Percentiles rank a stretch among this genome's conserved stretches.
These are phyloP conservation scores for Rousettus leschenaultii DNA, from an alignment of 2,113 vertebrate species.

Conservation along the genomic window DNA sequence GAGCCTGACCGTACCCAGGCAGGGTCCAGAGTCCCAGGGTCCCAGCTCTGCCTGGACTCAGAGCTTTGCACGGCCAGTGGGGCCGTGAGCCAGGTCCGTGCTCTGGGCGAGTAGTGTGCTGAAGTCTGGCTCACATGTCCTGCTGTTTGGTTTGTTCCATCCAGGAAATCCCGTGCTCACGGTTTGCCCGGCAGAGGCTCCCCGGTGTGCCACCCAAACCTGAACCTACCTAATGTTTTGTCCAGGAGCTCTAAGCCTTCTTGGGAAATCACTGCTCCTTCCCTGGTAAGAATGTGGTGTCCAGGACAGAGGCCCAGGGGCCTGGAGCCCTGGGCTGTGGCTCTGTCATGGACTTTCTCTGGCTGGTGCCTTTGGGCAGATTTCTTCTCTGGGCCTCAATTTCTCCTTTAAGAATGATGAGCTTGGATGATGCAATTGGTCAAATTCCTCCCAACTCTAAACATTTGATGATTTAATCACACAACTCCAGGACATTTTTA, in stretches of 20 bases:
- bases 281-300: neutral
- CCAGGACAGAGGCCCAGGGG: neutral
- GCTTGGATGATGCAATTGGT: neutral
- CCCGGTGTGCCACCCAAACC: neutral
- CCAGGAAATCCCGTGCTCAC: slow-evolving; percentile 26
- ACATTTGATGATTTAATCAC: neutral
- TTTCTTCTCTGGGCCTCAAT: neutral
- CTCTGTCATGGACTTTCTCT: neutral
- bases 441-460: neutral
- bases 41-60: neutral
- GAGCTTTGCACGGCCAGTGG: neutral
- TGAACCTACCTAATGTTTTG: neutral
- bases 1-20: too few relatives aligned
- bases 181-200: neutral
- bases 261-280: slow-evolving; percentile 13
- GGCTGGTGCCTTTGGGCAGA: neutral
- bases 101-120: rapidly evolving
- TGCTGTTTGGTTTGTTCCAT: neutral
- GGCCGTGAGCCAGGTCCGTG: rapidly evolving
- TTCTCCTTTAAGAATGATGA: neutral
- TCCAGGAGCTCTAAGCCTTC: neutral
- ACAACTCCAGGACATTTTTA: neutral
- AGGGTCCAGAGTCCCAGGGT: too few relatives aligned
- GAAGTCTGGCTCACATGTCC: neutral
- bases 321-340: neutral